Conservation (phyloP, 2,888 invertebrate genomes). For the Ptilodon capucinus region DNA sequence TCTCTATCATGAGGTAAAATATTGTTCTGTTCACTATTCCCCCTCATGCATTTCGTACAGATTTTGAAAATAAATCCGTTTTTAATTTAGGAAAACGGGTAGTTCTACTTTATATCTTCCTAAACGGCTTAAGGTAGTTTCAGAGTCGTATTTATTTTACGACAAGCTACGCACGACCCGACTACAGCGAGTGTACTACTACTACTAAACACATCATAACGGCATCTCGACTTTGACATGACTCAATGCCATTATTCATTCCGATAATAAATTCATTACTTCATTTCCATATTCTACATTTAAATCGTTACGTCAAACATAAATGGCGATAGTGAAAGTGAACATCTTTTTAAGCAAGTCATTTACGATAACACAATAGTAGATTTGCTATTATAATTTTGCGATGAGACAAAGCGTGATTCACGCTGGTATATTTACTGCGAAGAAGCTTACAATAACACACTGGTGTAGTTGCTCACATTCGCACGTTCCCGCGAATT, state of each 20-base stretch:
- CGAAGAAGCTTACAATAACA: constrained; percentile 46
- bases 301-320: constrained; percentile 30
- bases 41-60: too few relatives aligned
- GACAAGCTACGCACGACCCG: constrained; percentile 1
- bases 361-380: constrained; percentile 24
- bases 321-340: constrained; percentile 35
- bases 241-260: constrained; percentile 23
- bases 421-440: constrained; percentile 32
- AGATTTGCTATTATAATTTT: constrained; percentile 39
- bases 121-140: neutral
- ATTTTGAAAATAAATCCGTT: neutral
- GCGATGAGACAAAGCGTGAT: constrained; percentile 45
- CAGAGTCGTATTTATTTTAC: constrained; percentile 16
- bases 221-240: constrained; percentile 27
- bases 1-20: too few relatives aligned
- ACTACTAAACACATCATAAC: constrained; percentile 27
- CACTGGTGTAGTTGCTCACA: constrained; percentile 44
- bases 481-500: constrained; percentile 76
- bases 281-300: constrained; percentile 34
- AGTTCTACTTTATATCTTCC: neutral
- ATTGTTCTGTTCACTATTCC: too few relatives aligned
- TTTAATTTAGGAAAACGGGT: neutral
- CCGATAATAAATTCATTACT: constrained; percentile 17
- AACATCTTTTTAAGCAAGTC: constrained; percentile 26
- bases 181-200: too few relatives aligned